Percentiles rank a stretch among this genome's conserved stretches.
These are phyloP conservation scores for Pampus argenteus DNA, from an alignment of 2,797 vertebrate genomes.

Conservation along the genomic window DNA sequence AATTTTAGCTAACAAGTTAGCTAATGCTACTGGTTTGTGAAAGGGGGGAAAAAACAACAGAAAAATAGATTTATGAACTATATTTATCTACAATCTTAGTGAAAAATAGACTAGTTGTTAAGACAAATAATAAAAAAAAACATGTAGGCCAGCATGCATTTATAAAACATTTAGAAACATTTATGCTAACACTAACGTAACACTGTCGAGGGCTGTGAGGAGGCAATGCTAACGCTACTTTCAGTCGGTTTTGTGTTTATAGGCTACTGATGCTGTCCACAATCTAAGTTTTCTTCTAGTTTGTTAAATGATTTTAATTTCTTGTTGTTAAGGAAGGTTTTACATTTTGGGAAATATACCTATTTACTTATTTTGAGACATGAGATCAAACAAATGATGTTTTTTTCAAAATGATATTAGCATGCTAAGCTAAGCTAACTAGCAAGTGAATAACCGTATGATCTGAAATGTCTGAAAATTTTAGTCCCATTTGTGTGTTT, in stretches of 20 bases:
- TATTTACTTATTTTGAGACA: not conserved
- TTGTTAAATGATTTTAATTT: not conserved
- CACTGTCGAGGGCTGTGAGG: not conserved
- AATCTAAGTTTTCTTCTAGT: not conserved
- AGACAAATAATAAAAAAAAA: not conserved
- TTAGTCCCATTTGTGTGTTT: no score
- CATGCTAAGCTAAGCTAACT: not conserved
- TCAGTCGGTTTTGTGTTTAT: not conserved
- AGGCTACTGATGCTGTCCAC: not conserved
- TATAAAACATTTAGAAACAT: not conserved
- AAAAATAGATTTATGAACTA: not conserved
- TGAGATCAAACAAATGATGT: no score
- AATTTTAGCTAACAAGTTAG: not conserved
- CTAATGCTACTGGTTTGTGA: not conserved
- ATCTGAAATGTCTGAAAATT: not conserved
- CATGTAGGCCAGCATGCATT: no score
- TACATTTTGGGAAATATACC: not conserved
- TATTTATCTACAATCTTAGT: not conserved
- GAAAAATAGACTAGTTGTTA: not conserved
- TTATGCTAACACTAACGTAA: not conserved
- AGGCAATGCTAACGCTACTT: not conserved
- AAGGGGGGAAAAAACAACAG: not conserved
- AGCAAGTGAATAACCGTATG: not conserved
- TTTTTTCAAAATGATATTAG: no score
- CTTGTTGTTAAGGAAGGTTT: no score